Evolutionary conservation across 37 sponge, comb jelly and placozoan genomes (phyloP).

Genomic region (Mnemiopsis leidyi): DNA sequence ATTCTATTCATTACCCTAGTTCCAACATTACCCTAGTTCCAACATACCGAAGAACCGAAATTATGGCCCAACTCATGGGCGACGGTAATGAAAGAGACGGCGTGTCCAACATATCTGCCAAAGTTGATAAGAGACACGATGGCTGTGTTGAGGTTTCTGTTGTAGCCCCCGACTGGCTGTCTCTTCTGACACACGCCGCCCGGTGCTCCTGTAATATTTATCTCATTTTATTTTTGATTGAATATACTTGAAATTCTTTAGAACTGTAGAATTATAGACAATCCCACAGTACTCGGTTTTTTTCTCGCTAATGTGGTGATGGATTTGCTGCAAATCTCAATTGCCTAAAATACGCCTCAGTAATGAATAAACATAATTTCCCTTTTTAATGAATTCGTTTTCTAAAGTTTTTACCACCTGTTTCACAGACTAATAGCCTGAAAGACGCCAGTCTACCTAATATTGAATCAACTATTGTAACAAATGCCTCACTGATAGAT

Average conservation of each 20-base stretch:
- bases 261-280: no score
- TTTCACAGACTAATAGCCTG: background rate
- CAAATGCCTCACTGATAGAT: background rate
- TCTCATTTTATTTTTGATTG: no score
- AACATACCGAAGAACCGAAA: conserved; percentile 86
- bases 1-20: no score
- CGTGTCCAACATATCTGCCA: conserved; percentile 68
- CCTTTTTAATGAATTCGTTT: background rate
- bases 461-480: background rate
- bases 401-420: background rate
- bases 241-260: no score
- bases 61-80: conserved; percentile 96
- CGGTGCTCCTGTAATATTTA: conserved; percentile 65
- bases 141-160: conserved; percentile 81
- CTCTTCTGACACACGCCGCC: conserved; percentile 77
- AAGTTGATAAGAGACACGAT: conserved; percentile 86
- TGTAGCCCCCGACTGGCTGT: conserved; percentile 55
- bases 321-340: no score
- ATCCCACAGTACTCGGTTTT: no score
- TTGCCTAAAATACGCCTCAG: no score
- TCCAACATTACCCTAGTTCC: no score
- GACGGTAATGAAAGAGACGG: conserved; percentile 76
- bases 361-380: no score
- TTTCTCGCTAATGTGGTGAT: no score
- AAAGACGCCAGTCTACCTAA: background rate